phyloP scores from a whole-genome alignment of 2,797 vertebrate species.

The Lacerta viridis region DNA sequence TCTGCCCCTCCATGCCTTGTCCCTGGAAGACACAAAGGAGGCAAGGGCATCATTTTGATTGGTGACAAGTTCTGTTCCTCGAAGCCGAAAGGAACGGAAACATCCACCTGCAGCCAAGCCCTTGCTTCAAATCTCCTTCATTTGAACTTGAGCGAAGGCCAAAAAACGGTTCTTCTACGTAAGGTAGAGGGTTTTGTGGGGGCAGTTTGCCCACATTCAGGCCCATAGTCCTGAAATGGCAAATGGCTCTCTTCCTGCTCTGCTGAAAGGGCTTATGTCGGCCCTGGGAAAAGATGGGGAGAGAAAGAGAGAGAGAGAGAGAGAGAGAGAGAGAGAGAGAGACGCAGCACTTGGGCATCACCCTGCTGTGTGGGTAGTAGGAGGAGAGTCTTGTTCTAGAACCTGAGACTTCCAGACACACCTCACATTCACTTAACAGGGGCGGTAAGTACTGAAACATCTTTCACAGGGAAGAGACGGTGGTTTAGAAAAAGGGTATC shows the following conservation, averaged over 20 bases:
- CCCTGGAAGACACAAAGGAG: conserved; percentile 15
- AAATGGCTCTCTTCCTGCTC: neutral
- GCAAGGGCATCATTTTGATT: neutral
- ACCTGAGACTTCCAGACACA: conserved; percentile 39
- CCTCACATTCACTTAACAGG: conserved; percentile 12
- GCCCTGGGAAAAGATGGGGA: too few relatives aligned
- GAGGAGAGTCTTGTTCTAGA: conserved; percentile 41
- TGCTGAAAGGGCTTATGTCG: too few relatives aligned
- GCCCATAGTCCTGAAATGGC: neutral
- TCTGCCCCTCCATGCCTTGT: neutral
- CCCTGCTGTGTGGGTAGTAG: neutral
- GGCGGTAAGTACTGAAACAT: neutral
- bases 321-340: neutral
- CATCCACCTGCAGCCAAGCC: rapidly evolving
- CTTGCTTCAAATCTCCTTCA: rapidly evolving
- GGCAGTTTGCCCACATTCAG: neutral
- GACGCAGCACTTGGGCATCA: neutral
- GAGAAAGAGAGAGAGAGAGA: too few relatives aligned
- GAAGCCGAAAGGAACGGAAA: neutral
- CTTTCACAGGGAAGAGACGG: conserved; percentile 26
- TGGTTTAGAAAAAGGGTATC: conserved; percentile 21
- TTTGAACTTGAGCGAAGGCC: neutral
- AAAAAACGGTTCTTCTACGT: rapidly evolving
- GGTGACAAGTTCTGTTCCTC: neutral
- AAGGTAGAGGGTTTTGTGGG: neutral